Percentiles rank a stretch among this genome's conserved stretches.
These are phyloP conservation scores for Leucopternis melanops DNA, from an alignment of 2,113 vertebrate genomes.

Conservation along the genomic window DNA sequence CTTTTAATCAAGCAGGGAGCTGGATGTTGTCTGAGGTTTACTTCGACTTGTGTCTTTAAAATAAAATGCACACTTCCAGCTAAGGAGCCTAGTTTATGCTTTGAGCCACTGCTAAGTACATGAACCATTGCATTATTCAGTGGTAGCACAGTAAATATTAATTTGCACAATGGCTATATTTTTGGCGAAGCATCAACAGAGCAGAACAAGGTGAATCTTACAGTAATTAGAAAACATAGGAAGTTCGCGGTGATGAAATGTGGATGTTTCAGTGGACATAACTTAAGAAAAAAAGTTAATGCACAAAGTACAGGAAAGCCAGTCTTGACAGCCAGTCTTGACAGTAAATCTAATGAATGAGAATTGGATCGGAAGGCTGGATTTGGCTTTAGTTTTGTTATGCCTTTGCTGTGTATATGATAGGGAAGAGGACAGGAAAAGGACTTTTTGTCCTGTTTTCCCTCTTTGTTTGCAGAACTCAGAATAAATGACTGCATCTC, in stretches of 20 bases:
- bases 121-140: constrained; percentile 32
- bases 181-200: constrained; percentile 17
- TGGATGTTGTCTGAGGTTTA: not conserved
- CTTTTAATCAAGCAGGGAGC: not conserved
- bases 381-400: not conserved
- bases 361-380: not conserved
- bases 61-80: not conserved
- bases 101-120: not conserved
- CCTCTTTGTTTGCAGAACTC: not conserved
- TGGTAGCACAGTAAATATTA: constrained; percentile 21
- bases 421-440: not conserved
- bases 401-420: not conserved
- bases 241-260: not conserved
- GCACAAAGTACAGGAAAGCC: not conserved
- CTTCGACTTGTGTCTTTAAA: not conserved
- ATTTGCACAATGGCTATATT: constrained; percentile 1
- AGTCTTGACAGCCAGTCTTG: not conserved
- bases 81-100: not conserved
- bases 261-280: constrained; percentile 3
- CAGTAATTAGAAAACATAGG: constrained; percentile 41
- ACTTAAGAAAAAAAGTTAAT: not conserved
- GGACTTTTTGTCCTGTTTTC: not conserved
- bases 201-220: constrained; percentile 20
- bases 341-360: constrained; percentile 10
- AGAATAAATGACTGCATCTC: not conserved